phyloP scores from a whole-genome alignment of 2,888 invertebrate species.

The Thymelicus acteon region DNA sequence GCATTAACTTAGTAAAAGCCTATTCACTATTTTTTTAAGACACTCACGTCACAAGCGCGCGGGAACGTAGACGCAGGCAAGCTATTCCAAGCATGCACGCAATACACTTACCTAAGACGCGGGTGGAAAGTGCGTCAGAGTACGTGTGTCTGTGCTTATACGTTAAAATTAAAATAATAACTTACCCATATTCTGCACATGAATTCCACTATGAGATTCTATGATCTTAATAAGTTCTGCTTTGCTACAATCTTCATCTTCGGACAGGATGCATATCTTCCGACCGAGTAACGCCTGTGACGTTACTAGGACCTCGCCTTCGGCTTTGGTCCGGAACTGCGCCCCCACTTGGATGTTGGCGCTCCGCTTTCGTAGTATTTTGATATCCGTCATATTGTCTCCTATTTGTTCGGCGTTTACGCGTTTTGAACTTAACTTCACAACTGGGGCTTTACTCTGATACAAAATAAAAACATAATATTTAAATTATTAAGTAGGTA shows the following conservation, averaged over 20 bases:
- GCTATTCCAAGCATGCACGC: too few relatives aligned
- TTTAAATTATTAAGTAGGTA: background rate
- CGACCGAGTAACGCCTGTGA: slow-evolving; percentile 64
- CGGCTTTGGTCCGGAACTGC: slow-evolving; percentile 54
- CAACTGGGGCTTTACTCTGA: slow-evolving; percentile 61
- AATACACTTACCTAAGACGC: too few relatives aligned
- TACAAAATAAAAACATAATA: background rate
- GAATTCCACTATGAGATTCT: slow-evolving; percentile 66
- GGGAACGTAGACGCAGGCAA: too few relatives aligned
- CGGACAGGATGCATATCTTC: slow-evolving; percentile 66
- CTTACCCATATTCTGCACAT: slow-evolving; percentile 67
- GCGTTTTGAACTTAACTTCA: slow-evolving; percentile 64
- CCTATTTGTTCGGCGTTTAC: slow-evolving; percentile 57
- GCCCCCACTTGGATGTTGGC: slow-evolving; percentile 60
- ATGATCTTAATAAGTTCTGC: slow-evolving; percentile 62
- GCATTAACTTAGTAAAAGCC: too few relatives aligned
- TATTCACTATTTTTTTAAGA: too few relatives aligned
- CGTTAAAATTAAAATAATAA: background rate
- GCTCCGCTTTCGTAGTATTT: slow-evolving; percentile 56
- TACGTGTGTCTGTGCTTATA: too few relatives aligned
- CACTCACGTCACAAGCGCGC: too few relatives aligned
- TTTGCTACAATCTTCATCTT: slow-evolving; percentile 63
- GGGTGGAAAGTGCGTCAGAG: too few relatives aligned
- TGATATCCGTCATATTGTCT: slow-evolving; percentile 40
- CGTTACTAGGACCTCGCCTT: slow-evolving; percentile 50